phyloP scores from a whole-genome alignment of 2,888 invertebrate genomes.

The Andrena trimmerana region DNA sequence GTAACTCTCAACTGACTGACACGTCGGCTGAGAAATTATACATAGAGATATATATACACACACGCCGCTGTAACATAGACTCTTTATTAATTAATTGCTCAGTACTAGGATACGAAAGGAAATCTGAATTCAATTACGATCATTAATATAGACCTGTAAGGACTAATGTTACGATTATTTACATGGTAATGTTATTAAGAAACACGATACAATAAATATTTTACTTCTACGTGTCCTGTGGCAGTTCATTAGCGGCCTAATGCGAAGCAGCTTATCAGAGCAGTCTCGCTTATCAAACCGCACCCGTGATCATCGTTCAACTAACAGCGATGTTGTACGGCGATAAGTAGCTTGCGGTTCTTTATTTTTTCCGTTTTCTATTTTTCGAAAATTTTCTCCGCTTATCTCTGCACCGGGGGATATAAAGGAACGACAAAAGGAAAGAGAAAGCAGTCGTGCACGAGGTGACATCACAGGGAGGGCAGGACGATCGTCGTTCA shows the following conservation, averaged over 20 bases:
- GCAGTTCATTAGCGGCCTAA: not conserved
- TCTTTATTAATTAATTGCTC: constrained; percentile 77
- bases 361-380: constrained; percentile 35
- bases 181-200: constrained; percentile 74
- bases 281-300: constrained; percentile 1
- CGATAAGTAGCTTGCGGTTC: constrained; percentile 27
- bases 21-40: constrained; percentile 41
- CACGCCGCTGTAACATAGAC: constrained; percentile 72
- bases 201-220: constrained; percentile 77
- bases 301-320: not conserved
- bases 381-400: not conserved
- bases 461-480: not conserved
- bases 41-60: constrained; percentile 51
- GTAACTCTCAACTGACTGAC: constrained; percentile 34
- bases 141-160: constrained; percentile 61
- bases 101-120: constrained; percentile 73
- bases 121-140: constrained; percentile 74
- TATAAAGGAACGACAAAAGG: constrained; percentile 22
- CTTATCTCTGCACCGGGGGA: not conserved
- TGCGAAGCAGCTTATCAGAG: constrained; percentile 13
- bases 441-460: not conserved
- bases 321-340: not conserved
- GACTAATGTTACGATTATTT: constrained; percentile 67
- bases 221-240: constrained; percentile 72
- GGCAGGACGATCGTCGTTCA: constrained; percentile 5